Evolutionary conservation across 2,888 invertebrate genomes (phyloP).

Genomic region (Cyclophora albipunctata): DNA sequence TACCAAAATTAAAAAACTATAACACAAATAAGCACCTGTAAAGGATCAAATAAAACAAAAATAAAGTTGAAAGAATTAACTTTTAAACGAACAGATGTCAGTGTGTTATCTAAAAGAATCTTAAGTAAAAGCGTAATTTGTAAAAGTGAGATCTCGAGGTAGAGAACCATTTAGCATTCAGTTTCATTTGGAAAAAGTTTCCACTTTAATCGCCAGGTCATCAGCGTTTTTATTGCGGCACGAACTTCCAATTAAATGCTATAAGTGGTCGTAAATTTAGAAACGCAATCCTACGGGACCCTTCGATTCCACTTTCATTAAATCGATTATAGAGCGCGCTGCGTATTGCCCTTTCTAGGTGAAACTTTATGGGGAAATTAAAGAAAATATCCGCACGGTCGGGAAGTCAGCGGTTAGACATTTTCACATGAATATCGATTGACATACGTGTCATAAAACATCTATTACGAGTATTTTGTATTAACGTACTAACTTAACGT

Average conservation of each 20-base stretch:
- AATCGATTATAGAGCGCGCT: conserved; percentile 56
- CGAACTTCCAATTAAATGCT: conserved; percentile 66
- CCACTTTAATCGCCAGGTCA: conserved; percentile 56
- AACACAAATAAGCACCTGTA: too few species aligned
- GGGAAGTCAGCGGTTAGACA: too few species aligned
- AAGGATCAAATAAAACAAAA: too few species aligned
- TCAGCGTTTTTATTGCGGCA: conserved; percentile 65
- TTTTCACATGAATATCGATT: too few species aligned
- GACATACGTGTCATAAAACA: too few species aligned
- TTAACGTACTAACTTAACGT: conserved; percentile 12
- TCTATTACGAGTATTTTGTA: too few species aligned
- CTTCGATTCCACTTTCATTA: conserved; percentile 66
- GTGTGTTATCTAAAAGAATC: conserved; percentile 13
- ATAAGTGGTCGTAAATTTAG: conserved; percentile 63
- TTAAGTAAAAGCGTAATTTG: conserved; percentile 33
- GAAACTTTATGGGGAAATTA: conserved; percentile 55
- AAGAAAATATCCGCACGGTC: conserved; percentile 29
- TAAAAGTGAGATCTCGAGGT: conserved; percentile 31
- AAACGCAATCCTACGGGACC: conserved; percentile 54
- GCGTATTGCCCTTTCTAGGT: conserved; percentile 47
- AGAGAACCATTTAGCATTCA: conserved; percentile 34
- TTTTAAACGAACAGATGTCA: too few species aligned
- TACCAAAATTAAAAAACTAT: too few species aligned
- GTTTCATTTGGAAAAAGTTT: conserved; percentile 40
- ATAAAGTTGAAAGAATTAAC: too few species aligned